phyloP scores from a whole-genome alignment of 2,113 vertebrate species.

The Progne subis region DNA sequence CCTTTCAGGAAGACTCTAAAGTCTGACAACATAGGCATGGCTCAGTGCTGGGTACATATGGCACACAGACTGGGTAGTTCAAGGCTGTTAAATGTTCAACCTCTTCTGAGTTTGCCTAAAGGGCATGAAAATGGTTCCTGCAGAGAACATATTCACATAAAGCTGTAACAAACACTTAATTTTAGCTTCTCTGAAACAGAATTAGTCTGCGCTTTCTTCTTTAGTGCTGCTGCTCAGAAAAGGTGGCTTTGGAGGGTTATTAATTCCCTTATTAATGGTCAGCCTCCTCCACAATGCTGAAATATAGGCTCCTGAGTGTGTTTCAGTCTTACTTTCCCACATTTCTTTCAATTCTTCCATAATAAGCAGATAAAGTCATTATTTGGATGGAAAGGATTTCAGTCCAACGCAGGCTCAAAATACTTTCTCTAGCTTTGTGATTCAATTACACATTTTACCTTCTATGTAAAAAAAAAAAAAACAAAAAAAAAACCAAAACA shows the following conservation, averaged over 20 bases:
- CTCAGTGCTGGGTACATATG: not conserved
- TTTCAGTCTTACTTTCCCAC: constrained; percentile 26
- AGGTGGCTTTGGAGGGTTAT: constrained; percentile 18
- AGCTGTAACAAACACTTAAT: constrained; percentile 30
- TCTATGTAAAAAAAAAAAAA: not conserved
- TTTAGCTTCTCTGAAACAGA: constrained; percentile 14
- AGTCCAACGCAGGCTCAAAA: not conserved
- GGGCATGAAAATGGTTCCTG: not conserved
- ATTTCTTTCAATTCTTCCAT: constrained; percentile 33
- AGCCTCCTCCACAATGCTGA: not conserved
- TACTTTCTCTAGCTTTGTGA: constrained; percentile 1
- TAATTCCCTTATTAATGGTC: constrained; percentile 18
- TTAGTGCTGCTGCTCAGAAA: not conserved
- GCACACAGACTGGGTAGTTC: not conserved
- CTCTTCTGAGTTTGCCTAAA: not conserved
- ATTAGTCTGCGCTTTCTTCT: not conserved
- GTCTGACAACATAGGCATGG: not conserved
- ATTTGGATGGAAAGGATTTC: constrained; percentile 7
- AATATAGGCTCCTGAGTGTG: not conserved
- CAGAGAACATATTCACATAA: not conserved
- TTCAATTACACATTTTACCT: constrained; percentile 1
- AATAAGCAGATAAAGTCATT: constrained; percentile 47
- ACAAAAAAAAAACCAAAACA: not conserved
- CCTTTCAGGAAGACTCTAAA: not conserved
- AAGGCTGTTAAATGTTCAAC: not conserved